Evolutionary conservation across 2,888 invertebrate species (phyloP), one percentile per base, ranked within the genome.

Genomic region (Amphipoea oculea): DNA sequence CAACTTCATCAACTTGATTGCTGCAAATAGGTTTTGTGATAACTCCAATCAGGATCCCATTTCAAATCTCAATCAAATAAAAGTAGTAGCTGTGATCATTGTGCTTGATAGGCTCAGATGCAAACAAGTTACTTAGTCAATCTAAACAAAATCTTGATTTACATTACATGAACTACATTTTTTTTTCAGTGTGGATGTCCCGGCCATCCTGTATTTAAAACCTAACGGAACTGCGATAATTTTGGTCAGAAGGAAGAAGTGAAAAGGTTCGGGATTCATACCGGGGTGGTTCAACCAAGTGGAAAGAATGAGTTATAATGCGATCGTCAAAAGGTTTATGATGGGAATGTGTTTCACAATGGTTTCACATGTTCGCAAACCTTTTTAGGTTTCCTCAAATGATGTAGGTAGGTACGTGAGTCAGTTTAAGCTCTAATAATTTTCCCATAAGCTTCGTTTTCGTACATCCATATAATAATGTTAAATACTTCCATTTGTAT

Each of bases 311-410:
- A 65, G 40, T 73, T n/a, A 23, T 65, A n/a, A n/a, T 23, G 45
- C n/a, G 60, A 14, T 66, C 23, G 81, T 81, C 57, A 73, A 81
- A 79, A 79, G 73, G 57, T 81, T 66, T 73, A 48, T 71, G 36
- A n/a, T 72, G 20, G 71, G 80, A 54, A 81, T 54, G n/a, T 23
- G 63, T 81, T 79, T 63, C 29, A 40, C 36, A 45, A 70, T 78
- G 69, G 48, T 11, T 63, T 80, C n/a, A 17, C 11, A 45, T 65
- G 17, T n/a, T 54, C 40, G 4, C 23, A 45, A 54, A 65, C 36
- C 65, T 66, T 65, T 79, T 48, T 42, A 20, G 17, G n/a, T 23
- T 62, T 29, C 1, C 4, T n/a, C 17, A 40, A 78, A 36, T 54
- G 2, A 23, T 51, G 7, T 20, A 48, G 20, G n/a, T n/a, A n/a